Evolutionary conservation across 2,888 invertebrate genomes (phyloP).

Genomic region (Xanthia togata): DNA sequence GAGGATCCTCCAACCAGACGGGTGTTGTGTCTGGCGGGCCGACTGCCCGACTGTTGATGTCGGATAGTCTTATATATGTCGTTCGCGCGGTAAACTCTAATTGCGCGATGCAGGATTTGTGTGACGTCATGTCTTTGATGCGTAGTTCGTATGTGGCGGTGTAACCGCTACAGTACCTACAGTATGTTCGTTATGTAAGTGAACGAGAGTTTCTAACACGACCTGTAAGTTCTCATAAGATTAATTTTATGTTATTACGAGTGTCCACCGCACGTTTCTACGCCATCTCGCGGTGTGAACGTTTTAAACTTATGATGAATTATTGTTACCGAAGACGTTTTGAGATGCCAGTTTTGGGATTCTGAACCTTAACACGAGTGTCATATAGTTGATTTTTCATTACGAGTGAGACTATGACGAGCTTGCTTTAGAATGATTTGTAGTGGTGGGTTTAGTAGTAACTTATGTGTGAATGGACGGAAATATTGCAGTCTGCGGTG

Average conservation of each 20-base stretch:
- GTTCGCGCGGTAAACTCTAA: too few species aligned
- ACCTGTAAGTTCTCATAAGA: neutral
- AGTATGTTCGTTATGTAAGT: neutral
- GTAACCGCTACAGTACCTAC: too few species aligned
- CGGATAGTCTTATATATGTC: too few species aligned
- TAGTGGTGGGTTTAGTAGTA: neutral
- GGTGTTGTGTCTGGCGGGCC: too few species aligned
- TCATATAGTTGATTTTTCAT: neutral
- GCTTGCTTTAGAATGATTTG: neutral
- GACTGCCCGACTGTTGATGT: too few species aligned
- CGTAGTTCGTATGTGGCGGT: too few species aligned
- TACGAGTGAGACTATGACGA: neutral
- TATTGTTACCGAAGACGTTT: neutral
- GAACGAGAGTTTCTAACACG: too few species aligned
- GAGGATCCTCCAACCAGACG: too few species aligned
- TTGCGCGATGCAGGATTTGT: too few species aligned
- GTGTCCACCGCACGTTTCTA: conserved; percentile 8
- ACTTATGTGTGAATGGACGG: neutral
- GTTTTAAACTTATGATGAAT: neutral
- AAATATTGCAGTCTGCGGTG: too few species aligned
- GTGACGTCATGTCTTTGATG: too few species aligned
- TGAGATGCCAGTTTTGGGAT: neutral
- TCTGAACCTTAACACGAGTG: neutral
- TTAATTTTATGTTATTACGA: neutral
- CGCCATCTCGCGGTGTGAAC: conserved; percentile 13